Percentiles rank a stretch among this genome's conserved stretches.
These are phyloP conservation scores for Urocynchramus pylzowi DNA, from an alignment of 2,113 vertebrate genomes.

Conservation along the genomic window DNA sequence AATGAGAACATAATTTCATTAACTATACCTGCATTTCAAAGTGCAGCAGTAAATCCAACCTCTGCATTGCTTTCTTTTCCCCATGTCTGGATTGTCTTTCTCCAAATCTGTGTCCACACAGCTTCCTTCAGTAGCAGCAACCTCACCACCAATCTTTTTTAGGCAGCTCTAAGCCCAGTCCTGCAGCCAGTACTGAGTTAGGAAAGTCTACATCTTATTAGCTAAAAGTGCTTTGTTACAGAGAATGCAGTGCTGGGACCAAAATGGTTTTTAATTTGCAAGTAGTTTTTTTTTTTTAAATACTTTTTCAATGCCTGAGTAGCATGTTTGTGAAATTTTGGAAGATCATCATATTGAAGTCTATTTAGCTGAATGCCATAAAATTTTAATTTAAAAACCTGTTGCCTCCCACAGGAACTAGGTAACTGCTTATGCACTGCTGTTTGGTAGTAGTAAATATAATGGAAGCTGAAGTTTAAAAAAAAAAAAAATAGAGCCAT, in stretches of 20 bases:
- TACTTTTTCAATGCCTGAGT: neutral
- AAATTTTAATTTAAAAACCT: neutral
- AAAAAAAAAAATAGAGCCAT: neutral
- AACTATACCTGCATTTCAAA: neutral
- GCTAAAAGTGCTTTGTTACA: neutral
- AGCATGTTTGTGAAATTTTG: neutral
- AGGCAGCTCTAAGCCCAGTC: neutral
- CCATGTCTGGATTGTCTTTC: neutral
- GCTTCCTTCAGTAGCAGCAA: neutral
- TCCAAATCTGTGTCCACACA: too few species aligned
- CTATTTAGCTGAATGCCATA: neutral
- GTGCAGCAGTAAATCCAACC: neutral
- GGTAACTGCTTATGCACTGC: neutral
- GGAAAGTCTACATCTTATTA: neutral
- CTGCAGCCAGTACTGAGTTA: neutral
- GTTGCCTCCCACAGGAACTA: neutral
- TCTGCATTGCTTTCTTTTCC: neutral
- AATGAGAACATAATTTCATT: neutral
- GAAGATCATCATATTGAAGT: neutral
- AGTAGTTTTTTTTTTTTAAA: neutral
- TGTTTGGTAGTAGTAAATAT: neutral
- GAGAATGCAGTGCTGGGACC: neutral
- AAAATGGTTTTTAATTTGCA: neutral
- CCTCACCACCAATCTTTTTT: neutral
- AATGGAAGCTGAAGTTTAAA: neutral